Conservation (phyloP, 2,797 vertebrate genomes). For the Lepus oiostolus region DNA sequence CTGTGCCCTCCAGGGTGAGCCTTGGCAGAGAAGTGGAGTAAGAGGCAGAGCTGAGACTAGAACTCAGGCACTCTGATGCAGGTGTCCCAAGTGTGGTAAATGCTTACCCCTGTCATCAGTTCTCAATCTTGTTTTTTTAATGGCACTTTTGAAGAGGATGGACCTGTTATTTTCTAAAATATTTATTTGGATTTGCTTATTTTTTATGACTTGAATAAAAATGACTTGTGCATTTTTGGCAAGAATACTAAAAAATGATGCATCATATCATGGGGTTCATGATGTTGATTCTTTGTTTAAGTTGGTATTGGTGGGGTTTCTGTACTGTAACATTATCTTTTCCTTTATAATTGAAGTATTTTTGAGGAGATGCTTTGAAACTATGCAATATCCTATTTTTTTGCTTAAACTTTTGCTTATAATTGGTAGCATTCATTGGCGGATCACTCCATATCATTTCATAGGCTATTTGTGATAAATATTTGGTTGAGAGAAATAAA, state of each 20-base stretch:
- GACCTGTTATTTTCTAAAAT: slow-evolving; percentile 57
- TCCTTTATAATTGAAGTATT: not conserved
- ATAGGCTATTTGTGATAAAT: slow-evolving; percentile 61
- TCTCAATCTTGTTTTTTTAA: slow-evolving; percentile 56
- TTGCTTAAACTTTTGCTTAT: slow-evolving; percentile 26
- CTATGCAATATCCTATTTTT: not conserved
- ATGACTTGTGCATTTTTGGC: not conserved
- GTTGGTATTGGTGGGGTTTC: not conserved
- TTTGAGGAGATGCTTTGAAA: slow-evolving; percentile 4
- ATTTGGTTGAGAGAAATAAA: slow-evolving; percentile 47
- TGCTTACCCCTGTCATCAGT: too few relatives aligned
- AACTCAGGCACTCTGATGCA: too few relatives aligned
- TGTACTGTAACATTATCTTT: not conserved
- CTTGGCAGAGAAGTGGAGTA: too few relatives aligned
- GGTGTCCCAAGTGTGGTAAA: too few relatives aligned
- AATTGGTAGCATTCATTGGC: slow-evolving; percentile 53
- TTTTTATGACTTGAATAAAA: slow-evolving; percentile 55
- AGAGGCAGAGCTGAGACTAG: too few relatives aligned
- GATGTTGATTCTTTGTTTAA: slow-evolving; percentile 27
- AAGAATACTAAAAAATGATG: slow-evolving; percentile 39
- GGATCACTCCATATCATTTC: slow-evolving; percentile 29
- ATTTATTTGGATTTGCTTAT: slow-evolving; percentile 6
- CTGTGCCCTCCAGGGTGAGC: too few relatives aligned
- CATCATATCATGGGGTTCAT: not conserved
- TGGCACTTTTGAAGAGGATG: slow-evolving; percentile 41